Percentiles rank a stretch among this genome's conserved stretches.
These are phyloP conservation scores for Enoplosus armatus DNA, from an alignment of 2,797 vertebrate genomes.

Conservation along the genomic window DNA sequence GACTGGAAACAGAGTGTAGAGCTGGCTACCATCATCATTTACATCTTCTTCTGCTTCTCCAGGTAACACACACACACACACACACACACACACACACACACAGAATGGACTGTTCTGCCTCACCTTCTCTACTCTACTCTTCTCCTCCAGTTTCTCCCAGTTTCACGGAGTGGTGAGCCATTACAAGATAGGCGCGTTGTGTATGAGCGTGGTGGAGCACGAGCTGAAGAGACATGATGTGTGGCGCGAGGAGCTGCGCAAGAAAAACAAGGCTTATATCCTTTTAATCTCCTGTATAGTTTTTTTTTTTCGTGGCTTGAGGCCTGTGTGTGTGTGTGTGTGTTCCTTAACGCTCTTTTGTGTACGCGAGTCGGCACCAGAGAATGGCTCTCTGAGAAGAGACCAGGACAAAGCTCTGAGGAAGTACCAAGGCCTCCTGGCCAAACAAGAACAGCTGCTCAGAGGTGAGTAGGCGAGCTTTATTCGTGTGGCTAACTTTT, in stretches of 20 bases:
- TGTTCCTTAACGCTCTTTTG: slow-evolving; percentile 53
- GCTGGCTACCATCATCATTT: slow-evolving; percentile 94
- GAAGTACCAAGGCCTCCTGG: slow-evolving; percentile 94
- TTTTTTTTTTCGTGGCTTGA: too few species aligned
- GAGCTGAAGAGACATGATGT: slow-evolving; percentile 96
- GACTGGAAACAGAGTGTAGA: slow-evolving; percentile 99
- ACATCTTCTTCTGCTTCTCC: slow-evolving; percentile 83
- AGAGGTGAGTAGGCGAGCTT: too few species aligned
- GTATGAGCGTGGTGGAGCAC: slow-evolving; percentile 97
- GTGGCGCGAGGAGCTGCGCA: slow-evolving; percentile 96
- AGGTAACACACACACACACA: slow-evolving; percentile 58
- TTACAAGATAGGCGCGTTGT: slow-evolving; percentile 96
- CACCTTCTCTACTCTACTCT: not conserved
- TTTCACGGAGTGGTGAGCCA: slow-evolving; percentile 96
- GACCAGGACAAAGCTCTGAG: slow-evolving; percentile 96
- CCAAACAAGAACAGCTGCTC: slow-evolving; percentile 96
- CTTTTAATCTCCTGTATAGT: too few species aligned
- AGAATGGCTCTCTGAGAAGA: slow-evolving; percentile 93
- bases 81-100: slow-evolving; percentile 9
- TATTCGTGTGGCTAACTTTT: too few species aligned
- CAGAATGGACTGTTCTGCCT: not conserved
- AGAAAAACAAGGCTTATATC: slow-evolving; percentile 99
- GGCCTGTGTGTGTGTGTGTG: not conserved
- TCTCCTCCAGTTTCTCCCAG: slow-evolving; percentile 83
- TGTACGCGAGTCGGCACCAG: slow-evolving; percentile 92